Evolutionary conservation across 2,113 vertebrate genomes (phyloP).

Genomic region (Parotia lawesii): DNA sequence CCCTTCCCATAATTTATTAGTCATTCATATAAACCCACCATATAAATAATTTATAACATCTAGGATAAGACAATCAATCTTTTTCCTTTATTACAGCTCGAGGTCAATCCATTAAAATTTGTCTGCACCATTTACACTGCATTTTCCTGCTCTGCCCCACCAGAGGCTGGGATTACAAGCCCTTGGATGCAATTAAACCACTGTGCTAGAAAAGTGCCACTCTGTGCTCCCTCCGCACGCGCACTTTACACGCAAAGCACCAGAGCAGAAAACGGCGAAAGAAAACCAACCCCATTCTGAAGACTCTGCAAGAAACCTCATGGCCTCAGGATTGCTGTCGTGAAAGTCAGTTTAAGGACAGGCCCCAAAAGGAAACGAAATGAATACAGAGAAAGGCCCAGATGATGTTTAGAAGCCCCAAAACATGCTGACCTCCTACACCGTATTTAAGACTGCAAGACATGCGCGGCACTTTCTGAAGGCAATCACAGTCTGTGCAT

Average conservation of each 20-base stretch:
- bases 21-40: constrained; percentile 31
- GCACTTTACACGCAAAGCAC: not conserved
- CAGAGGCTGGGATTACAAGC: not conserved
- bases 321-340: not conserved
- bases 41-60: constrained; percentile 45
- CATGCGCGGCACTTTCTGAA: not conserved
- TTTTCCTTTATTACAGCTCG: constrained; percentile 28
- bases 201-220: not conserved
- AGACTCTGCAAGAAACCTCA: not conserved
- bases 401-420: not conserved
- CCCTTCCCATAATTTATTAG: not conserved
- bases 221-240: not conserved
- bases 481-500: not conserved
- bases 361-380: not conserved
- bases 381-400: not conserved
- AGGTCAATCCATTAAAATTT: constrained; percentile 22
- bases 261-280: not conserved
- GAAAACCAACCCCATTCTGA: not conserved
- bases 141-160: not conserved
- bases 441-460: not conserved
- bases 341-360: not conserved
- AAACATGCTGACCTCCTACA: fast-evolving
- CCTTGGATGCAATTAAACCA: not conserved
- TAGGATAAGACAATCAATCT: constrained; percentile 20
- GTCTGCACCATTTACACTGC: not conserved